phyloP scores from a whole-genome alignment of 2,113 vertebrate species.

The Scomber scombrus region DNA sequence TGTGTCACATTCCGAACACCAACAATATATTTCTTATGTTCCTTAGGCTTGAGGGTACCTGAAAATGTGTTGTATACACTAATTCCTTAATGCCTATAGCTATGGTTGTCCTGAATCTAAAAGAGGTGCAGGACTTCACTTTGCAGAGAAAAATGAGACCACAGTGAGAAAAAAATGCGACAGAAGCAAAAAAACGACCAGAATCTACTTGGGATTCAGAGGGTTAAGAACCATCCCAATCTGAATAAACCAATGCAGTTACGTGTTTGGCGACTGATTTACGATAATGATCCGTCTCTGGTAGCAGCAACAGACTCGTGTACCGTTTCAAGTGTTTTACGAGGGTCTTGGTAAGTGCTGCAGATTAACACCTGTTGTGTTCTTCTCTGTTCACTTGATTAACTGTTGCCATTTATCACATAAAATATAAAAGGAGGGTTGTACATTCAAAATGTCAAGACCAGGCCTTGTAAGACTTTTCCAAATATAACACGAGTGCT shows the following conservation, averaged over 20 bases:
- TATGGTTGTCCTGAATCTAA: too few species aligned
- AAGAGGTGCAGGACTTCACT: too few species aligned
- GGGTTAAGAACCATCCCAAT: background rate
- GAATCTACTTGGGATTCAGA: too few species aligned
- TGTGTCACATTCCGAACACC: too few species aligned
- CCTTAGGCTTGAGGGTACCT: too few species aligned
- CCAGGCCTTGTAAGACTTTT: background rate
- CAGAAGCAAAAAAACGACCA: too few species aligned
- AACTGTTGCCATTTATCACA: slow-evolving; percentile 3
- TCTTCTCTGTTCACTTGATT: slow-evolving; percentile 1
- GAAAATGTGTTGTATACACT: too few species aligned
- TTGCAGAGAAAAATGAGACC: too few species aligned
- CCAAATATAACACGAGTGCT: slow-evolving; percentile 11
- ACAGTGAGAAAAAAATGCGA: too few species aligned
- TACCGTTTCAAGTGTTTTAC: background rate
- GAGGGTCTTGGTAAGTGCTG: background rate
- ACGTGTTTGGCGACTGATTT: slow-evolving; percentile 11
- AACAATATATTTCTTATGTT: too few species aligned
- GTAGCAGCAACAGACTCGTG: background rate
- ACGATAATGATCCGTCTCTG: slow-evolving; percentile 1
- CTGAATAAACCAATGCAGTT: slow-evolving; percentile 4
- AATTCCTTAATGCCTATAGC: too few species aligned
- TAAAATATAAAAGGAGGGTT: background rate
- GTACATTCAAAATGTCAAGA: background rate
- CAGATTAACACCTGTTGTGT: background rate